Conservation (phyloP, 2,888 invertebrate genomes). For the Lathronympha strigana region DNA sequence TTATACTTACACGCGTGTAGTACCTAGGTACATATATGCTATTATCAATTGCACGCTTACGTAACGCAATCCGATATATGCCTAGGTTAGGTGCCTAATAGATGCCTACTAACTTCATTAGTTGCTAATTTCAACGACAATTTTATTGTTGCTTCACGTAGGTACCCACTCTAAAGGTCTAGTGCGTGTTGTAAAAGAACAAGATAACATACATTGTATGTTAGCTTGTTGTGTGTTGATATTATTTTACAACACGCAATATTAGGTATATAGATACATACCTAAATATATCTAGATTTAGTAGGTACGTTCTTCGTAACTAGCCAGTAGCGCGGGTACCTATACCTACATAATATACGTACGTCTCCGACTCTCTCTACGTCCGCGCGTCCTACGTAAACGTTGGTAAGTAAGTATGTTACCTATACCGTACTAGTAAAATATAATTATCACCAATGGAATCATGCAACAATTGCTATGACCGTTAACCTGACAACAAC, state of each 20-base stretch:
- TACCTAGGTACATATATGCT: conserved; percentile 18
- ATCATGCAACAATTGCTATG: not conserved
- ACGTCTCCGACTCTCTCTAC: no score
- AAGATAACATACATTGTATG: not conserved
- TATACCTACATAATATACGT: no score
- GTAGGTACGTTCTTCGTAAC: not conserved
- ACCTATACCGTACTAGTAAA: no score
- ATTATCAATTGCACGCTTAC: conserved; percentile 39
- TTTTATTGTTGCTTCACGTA: conserved; percentile 18
- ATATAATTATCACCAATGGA: not conserved
- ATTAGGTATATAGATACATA: no score
- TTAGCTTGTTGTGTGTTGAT: not conserved
- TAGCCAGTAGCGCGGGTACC: no score
- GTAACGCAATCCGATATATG: conserved; percentile 33
- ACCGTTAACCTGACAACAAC: not conserved
- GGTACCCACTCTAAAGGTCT: not conserved
- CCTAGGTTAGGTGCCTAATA: conserved; percentile 23
- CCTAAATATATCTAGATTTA: not conserved
- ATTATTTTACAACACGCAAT: no score
- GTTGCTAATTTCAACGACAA: conserved; percentile 29
- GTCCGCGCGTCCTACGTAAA: no score
- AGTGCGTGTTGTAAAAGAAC: conserved; percentile 7
- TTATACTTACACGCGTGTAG: no score
- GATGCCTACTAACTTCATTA: conserved; percentile 16
- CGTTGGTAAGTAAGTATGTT: not conserved